Evolutionary conservation across 2,888 invertebrate genomes (phyloP), one percentile per base, ranked within the genome.

Genomic region (Ditylenchus weischeri): DNA sequence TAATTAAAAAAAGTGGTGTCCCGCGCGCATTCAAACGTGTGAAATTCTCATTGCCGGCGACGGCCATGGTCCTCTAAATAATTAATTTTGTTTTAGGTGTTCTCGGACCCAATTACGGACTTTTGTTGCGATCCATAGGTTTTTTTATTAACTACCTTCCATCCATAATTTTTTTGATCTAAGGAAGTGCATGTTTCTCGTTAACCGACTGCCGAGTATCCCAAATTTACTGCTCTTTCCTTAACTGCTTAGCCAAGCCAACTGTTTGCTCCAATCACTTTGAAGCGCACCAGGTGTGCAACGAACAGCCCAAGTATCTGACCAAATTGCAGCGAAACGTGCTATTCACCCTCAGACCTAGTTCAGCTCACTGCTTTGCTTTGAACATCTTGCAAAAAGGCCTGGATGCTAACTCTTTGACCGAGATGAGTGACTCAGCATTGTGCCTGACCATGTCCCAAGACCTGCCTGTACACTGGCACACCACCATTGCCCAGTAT

Each of bases 101-200:
- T 8, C 65, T 78, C 4, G 62, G 72, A 7, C 64, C 63, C 7
- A 67, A 71, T 19, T 68, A 68, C 36, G 69, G 68, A 7, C 51
- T 78, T 23, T 64, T 74, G 0, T 65, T 78, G 6, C 63, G 70
- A 6, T 66, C 74, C 0, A 68, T 78, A 8, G 43, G 43, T 43
- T 13, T 10, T 6, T 43, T 43, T 43, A 8, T 10, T 6, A 15
- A 10, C 15, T 43, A 6, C 15, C 8, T 6, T 43, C 43, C 43
- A 43, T 2, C 15, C 8, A 43, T 43, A 6, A 43, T 10, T 3
- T 13, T 43, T 43, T 43, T 2, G 29, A 29, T 43, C 15, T 43
- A 43, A 43, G 78, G 78, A 0, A 65, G 70, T 36, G 72, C 73
- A 38, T 62, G 72, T 19, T 64, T 65, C 18, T 78, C 74, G 11